Evolutionary conservation across 1,140 invertebrate species (phyloP).

Genomic region (Heliothis virescens): DNA sequence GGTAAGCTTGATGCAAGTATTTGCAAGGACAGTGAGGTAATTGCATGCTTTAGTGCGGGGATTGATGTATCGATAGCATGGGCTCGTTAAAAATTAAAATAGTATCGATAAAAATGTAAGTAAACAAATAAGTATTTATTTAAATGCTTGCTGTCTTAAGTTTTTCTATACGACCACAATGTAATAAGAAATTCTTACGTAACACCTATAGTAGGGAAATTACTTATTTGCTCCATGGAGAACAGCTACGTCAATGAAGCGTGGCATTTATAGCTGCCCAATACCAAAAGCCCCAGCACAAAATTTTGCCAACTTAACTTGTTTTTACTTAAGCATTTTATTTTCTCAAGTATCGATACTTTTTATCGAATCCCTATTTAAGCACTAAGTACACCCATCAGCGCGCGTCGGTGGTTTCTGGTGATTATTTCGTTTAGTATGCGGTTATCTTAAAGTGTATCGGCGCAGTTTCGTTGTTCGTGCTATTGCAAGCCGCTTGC

Average conservation of each 20-base stretch:
- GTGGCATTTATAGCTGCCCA: too few species aligned
- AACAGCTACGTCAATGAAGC: too few species aligned
- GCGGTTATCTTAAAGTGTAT: conserved; percentile 43
- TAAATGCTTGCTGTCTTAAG: too few species aligned
- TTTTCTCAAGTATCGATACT: background rate
- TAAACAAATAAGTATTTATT: too few species aligned
- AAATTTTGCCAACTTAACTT: too few species aligned
- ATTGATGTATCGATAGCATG: background rate
- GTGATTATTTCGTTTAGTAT: conserved; percentile 45
- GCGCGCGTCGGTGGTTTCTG: background rate
- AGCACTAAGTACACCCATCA: conserved; percentile 8
- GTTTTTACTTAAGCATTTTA: too few species aligned
- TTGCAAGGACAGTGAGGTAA: conserved; percentile 45
- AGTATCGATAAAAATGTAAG: background rate
- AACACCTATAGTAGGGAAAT: too few species aligned
- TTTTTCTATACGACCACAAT: too few species aligned
- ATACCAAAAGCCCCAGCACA: too few species aligned
- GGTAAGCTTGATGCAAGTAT: background rate
- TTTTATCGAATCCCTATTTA: background rate
- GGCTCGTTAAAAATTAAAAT: background rate
- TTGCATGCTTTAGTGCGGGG: conserved; percentile 15
- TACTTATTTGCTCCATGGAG: too few species aligned
- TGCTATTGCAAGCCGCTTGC: conserved; percentile 14
- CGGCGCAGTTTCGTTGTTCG: conserved; percentile 7
- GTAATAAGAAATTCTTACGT: too few species aligned